phyloP scores from a whole-genome alignment of 2,797 vertebrate genomes.

The Lutjanus campechanus region DNA sequence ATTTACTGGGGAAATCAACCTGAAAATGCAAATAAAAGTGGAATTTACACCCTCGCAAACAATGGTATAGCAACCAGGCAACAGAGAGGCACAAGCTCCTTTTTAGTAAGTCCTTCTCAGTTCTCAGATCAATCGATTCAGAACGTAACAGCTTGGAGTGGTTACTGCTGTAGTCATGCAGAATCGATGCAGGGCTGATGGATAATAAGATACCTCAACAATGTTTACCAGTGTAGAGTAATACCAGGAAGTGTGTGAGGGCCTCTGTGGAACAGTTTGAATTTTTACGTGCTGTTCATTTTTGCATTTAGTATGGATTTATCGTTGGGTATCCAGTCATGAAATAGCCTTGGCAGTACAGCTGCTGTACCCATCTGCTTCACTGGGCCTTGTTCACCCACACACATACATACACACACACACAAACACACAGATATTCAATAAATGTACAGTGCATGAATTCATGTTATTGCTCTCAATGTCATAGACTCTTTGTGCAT shows the following conservation, averaged over 20 bases:
- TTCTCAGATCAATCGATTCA: conserved; percentile 24
- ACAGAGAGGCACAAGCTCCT: neutral
- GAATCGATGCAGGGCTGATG: conserved; percentile 36
- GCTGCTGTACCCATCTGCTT: conserved; percentile 74
- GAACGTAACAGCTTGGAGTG: conserved; percentile 21
- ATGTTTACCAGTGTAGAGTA: conserved; percentile 46
- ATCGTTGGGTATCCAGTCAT: conserved; percentile 75
- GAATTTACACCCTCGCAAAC: conserved; percentile 3
- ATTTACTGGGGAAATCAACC: neutral
- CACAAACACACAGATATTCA: conserved; percentile 22
- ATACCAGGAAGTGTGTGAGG: conserved; percentile 32
- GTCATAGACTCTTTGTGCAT: conserved; percentile 26
- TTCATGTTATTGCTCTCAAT: conserved; percentile 25
- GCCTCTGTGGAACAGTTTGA: conserved; percentile 43
- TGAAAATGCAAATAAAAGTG: neutral
- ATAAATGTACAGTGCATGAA: conserved; percentile 32
- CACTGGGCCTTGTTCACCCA: conserved; percentile 27
- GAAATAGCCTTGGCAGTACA: conserved; percentile 72
- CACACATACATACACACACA: neutral
- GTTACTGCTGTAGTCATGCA: conserved; percentile 21
- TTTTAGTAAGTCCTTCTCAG: conserved; percentile 6
- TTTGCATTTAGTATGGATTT: conserved; percentile 70
- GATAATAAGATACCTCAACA: conserved; percentile 42
- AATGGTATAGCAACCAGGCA: conserved; percentile 1
- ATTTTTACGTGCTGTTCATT: conserved; percentile 61